Evolutionary conservation across 2,113 vertebrate genomes (phyloP).

Genomic region (Microcebus ravelobensis): DNA sequence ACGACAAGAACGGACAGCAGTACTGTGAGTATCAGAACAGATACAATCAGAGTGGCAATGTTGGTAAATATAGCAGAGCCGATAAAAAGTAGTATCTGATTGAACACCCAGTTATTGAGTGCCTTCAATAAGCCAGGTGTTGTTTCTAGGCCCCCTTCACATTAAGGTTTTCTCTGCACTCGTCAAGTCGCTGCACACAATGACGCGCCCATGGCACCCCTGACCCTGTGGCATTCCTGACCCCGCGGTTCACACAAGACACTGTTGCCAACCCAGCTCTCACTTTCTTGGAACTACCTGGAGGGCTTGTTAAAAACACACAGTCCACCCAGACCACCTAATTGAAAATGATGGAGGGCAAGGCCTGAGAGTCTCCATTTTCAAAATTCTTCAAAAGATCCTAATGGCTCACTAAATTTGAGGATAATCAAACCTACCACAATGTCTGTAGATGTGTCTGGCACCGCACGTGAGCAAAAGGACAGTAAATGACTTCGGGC

Average conservation of each 20-base stretch:
- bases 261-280: neutral
- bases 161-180: no score
- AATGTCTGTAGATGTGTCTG: neutral
- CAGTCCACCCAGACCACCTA: neutral
- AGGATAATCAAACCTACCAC: neutral
- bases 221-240: neutral
- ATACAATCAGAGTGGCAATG: neutral
- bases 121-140: neutral
- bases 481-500: neutral
- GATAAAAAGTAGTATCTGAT: neutral
- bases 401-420: rapidly evolving
- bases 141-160: rapidly evolving
- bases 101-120: neutral
- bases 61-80: neutral
- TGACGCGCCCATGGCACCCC: rapidly evolving
- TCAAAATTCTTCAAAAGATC: neutral
- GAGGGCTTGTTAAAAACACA: neutral
- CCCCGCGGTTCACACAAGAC: neutral
- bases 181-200: neutral
- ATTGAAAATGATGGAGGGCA: neutral
- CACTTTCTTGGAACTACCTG: neutral
- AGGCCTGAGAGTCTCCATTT: neutral
- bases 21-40: neutral
- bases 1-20: neutral
- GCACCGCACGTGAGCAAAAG: neutral